Percentiles rank a stretch among this genome's conserved stretches.
Evolutionary conservation across 2,113 vertebrate species (phyloP).

Genomic region (Nannospalax galili): DNA sequence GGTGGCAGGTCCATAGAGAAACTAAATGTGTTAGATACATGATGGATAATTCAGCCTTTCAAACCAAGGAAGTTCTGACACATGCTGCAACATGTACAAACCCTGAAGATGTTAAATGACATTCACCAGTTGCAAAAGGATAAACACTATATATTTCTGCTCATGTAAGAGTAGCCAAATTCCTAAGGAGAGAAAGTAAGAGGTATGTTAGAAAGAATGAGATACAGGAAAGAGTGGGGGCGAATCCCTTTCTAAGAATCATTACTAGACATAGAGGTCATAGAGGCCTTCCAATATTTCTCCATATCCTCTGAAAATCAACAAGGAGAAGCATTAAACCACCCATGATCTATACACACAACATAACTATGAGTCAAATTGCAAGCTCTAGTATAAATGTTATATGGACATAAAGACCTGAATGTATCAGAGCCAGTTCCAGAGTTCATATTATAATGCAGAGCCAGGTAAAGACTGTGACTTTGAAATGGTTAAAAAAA

Average conservation of each 20-base stretch:
- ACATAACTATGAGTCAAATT: neutral
- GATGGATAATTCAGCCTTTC: neutral
- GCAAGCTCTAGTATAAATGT: neutral
- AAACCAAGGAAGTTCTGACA: constrained; percentile 12
- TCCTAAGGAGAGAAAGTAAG: neutral
- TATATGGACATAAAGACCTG: neutral
- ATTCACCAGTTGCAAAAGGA: neutral
- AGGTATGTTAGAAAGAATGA: neutral
- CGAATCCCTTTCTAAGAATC: neutral
- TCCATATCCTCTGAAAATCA: neutral
- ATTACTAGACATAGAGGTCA: neutral
- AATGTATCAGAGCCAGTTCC: neutral
- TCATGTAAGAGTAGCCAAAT: neutral
- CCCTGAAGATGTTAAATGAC: neutral
- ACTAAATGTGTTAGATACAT: neutral
- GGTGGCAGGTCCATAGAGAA: neutral
- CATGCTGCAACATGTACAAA: neutral
- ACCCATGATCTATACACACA: neutral
- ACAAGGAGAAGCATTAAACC: neutral
- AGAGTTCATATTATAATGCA: neutral
- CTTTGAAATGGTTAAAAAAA: neutral
- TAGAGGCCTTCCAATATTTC: neutral
- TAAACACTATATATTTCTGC: neutral
- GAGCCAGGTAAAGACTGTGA: neutral
- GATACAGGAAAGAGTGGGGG: neutral